Evolutionary conservation across 2,113 vertebrate species (phyloP).

Genomic region (Tapirus terrestris): DNA sequence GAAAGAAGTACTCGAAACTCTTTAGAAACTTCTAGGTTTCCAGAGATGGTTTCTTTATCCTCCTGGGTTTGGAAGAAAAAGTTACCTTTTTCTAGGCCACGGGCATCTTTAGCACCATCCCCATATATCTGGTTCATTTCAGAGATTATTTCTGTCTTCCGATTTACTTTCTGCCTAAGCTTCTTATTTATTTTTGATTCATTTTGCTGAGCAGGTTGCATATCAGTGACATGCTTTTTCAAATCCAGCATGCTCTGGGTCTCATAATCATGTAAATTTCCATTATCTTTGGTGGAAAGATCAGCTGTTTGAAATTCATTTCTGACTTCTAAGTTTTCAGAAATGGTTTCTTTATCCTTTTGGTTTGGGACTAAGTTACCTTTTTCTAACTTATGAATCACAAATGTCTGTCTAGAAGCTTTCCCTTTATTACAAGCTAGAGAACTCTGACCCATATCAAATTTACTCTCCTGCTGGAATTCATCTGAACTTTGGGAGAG

Average conservation of each 20-base stretch:
- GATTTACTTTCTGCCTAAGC: slow-evolving; percentile 54
- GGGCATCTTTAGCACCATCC: slow-evolving; percentile 17
- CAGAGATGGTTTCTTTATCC: slow-evolving; percentile 32
- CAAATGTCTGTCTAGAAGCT: slow-evolving; percentile 73
- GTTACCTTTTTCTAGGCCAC: neutral
- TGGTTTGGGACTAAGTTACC: slow-evolving; percentile 55
- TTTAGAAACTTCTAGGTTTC: neutral
- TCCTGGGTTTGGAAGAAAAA: neutral
- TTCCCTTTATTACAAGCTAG: slow-evolving; percentile 34
- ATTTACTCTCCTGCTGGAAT: neutral
- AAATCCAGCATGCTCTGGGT: slow-evolving; percentile 24
- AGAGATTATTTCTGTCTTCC: slow-evolving; percentile 73
- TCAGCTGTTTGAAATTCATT: slow-evolving; percentile 54
- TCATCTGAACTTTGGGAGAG: slow-evolving; percentile 34
- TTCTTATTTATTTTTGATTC: slow-evolving; percentile 60
- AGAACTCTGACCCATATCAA: neutral
- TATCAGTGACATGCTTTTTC: slow-evolving; percentile 44
- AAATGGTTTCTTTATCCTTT: slow-evolving; percentile 51
- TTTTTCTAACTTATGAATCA: slow-evolving; percentile 67
- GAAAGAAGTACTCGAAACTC: slow-evolving; percentile 37
- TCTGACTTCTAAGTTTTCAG: slow-evolving; percentile 52
- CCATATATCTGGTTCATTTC: slow-evolving; percentile 50
- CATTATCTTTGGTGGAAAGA: slow-evolving; percentile 59
- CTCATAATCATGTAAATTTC: slow-evolving; percentile 48
- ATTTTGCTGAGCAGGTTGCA: slow-evolving; percentile 44